A percentile compares a stretch with the other conserved stretches of the same genome.
Evolutionary conservation across 1,140 invertebrate species (phyloP).

Genomic region (Proctacanthus coquilletti): DNA sequence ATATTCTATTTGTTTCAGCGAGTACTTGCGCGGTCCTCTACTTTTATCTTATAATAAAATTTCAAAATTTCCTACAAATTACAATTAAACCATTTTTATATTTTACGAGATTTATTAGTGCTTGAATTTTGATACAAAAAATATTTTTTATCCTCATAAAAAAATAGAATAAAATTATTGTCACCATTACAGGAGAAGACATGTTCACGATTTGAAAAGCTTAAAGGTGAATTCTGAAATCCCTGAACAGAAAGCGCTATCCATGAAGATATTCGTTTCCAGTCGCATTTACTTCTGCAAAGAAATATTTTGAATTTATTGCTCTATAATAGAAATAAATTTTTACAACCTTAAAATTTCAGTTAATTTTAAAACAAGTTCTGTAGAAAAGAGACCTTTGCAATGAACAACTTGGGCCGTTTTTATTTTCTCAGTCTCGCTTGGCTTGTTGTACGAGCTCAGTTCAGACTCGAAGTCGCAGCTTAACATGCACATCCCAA

Average conservation of each 20-base stretch:
- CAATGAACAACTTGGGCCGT: conserved; percentile 31
- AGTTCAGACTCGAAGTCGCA: conserved; percentile 25
- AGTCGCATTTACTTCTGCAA: conserved; percentile 17
- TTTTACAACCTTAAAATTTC: conserved; percentile 26
- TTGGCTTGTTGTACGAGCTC: conserved; percentile 28
- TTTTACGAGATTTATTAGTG: conserved; percentile 16
- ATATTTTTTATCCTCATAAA: conserved; percentile 21
- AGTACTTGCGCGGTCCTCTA: neutral
- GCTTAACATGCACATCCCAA: conserved; percentile 33
- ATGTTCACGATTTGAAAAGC: conserved; percentile 32
- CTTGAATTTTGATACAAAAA: conserved; percentile 25
- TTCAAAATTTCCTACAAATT: neutral
- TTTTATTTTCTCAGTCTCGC: conserved; percentile 21
- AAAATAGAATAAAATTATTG: conserved; percentile 34
- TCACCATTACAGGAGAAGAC: conserved; percentile 35
- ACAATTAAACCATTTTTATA: neutral
- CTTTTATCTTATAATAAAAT: neutral
- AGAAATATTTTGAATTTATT: neutral
- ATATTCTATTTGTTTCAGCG: neutral
- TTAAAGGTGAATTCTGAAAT: conserved; percentile 36
- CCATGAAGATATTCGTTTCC: conserved; percentile 28
- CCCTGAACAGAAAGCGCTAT: conserved; percentile 36
- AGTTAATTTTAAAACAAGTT: conserved; percentile 28
- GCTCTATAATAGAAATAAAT: conserved; percentile 7
- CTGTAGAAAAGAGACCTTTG: conserved; percentile 34